Conservation (phyloP, 2,113 vertebrate species). For the Alethe diademata region DNA sequence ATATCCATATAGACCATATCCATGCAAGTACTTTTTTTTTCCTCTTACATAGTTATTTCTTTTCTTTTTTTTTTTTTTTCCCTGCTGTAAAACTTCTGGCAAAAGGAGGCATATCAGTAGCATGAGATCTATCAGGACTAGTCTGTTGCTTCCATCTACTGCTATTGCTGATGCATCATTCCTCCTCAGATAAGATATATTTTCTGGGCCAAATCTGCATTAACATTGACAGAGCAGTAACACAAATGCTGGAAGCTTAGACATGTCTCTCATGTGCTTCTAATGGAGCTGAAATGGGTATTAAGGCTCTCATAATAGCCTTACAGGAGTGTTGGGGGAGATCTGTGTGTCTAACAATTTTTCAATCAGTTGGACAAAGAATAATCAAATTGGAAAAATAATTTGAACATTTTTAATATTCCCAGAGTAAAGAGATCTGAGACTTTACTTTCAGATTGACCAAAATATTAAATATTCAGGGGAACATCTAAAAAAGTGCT, state of each 20-base stretch:
- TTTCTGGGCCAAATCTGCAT: neutral
- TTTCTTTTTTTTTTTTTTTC: neutral
- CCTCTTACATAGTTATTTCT: neutral
- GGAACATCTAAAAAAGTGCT: neutral
- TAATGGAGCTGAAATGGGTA: neutral
- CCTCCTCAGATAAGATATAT: neutral
- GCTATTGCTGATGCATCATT: neutral
- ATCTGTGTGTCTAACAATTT: neutral
- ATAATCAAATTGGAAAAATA: neutral
- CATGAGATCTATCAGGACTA: neutral
- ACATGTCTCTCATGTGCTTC: neutral
- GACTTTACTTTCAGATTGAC: neutral
- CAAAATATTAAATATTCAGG: neutral
- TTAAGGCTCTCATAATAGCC: neutral
- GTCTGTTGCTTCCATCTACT: neutral
- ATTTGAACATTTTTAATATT: neutral
- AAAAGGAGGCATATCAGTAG: neutral
- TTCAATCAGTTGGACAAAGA: neutral
- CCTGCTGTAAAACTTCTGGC: neutral
- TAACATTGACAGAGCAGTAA: neutral
- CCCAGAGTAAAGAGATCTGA: neutral
- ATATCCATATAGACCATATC: neutral
- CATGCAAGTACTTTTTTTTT: neutral
- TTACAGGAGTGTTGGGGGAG: neutral
- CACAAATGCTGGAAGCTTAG: neutral